A percentile compares a stretch with the other conserved stretches of the same genome.
phyloP scores from a whole-genome alignment of 2,888 invertebrate species.

The Lycocerus yunnanus region DNA sequence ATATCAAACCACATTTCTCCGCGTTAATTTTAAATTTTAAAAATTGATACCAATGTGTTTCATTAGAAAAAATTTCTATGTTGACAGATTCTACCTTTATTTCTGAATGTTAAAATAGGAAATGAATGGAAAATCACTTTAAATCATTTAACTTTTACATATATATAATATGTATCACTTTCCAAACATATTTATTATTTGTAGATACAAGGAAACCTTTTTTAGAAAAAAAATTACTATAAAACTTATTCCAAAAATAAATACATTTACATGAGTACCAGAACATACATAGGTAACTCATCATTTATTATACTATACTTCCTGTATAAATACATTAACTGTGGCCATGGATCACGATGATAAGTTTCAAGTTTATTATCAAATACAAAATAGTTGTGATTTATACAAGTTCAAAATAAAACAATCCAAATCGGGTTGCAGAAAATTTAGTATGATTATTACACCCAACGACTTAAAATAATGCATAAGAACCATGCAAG shows the following conservation, averaged over 20 bases:
- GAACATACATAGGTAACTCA: neutral
- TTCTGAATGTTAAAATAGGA: no score
- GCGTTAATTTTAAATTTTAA: no score
- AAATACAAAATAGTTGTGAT: neutral
- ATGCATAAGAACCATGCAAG: neutral
- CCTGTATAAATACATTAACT: constrained; percentile 21
- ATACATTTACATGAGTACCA: neutral
- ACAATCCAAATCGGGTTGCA: neutral
- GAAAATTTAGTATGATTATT: neutral
- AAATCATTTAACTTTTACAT: no score
- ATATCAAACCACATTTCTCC: no score
- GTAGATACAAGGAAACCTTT: neutral
- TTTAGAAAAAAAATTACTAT: neutral
- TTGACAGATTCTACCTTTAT: no score
- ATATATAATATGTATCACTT: no score
- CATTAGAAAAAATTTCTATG: no score
- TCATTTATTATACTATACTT: constrained; percentile 4
- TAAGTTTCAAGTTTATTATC: constrained; percentile 17
- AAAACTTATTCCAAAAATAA: neutral
- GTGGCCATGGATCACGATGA: constrained; percentile 19
- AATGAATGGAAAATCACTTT: no score
- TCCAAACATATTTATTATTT: no score
- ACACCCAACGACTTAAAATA: neutral
- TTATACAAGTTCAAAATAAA: neutral
- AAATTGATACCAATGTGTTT: no score